Evolutionary conservation across 2,888 invertebrate genomes (phyloP).

Genomic region (Drosophila dives): DNA sequence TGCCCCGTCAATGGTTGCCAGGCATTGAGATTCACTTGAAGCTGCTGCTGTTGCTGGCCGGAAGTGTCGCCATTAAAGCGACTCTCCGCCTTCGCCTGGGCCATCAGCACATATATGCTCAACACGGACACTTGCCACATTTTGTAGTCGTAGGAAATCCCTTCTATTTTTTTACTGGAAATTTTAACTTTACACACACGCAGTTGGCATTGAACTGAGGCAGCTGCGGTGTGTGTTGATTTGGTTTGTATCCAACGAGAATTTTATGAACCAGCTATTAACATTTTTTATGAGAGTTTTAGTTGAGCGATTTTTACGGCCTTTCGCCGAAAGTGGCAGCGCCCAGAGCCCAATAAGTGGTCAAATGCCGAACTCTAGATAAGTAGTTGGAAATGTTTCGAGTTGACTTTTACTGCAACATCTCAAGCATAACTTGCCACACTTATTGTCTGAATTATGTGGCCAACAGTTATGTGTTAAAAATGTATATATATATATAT

Average conservation of each 20-base stretch:
- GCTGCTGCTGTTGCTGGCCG: slow-evolving; percentile 34
- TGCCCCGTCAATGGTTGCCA: slow-evolving; percentile 71
- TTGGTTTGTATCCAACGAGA: slow-evolving; percentile 43
- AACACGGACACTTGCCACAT: slow-evolving; percentile 62
- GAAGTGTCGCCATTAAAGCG: slow-evolving; percentile 61
- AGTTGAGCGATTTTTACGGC: slow-evolving; percentile 72
- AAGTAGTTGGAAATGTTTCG: slow-evolving; percentile 35
- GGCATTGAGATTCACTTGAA: slow-evolving; percentile 63
- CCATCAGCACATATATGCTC: slow-evolving; percentile 47
- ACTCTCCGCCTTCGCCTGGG: slow-evolving; percentile 31
- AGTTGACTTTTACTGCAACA: slow-evolving; percentile 56
- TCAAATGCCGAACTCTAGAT: slow-evolving; percentile 28
- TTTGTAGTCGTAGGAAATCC: slow-evolving; percentile 33
- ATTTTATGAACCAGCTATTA: slow-evolving; percentile 54
- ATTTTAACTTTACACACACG: slow-evolving; percentile 26
- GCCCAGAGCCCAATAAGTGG: slow-evolving; percentile 26
- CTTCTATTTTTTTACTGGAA: background rate
- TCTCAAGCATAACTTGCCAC: slow-evolving; percentile 55
- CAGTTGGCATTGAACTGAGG: slow-evolving; percentile 62
- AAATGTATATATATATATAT: background rate
- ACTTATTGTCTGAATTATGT: slow-evolving; percentile 25
- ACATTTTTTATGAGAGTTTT: slow-evolving; percentile 74
- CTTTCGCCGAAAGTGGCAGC: slow-evolving; percentile 69
- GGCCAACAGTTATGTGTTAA: slow-evolving; percentile 19
- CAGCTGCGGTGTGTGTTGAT: slow-evolving; percentile 21